Evolutionary conservation across 2,113 vertebrate genomes (phyloP).

Genomic region (Arothron firmamentum): DNA sequence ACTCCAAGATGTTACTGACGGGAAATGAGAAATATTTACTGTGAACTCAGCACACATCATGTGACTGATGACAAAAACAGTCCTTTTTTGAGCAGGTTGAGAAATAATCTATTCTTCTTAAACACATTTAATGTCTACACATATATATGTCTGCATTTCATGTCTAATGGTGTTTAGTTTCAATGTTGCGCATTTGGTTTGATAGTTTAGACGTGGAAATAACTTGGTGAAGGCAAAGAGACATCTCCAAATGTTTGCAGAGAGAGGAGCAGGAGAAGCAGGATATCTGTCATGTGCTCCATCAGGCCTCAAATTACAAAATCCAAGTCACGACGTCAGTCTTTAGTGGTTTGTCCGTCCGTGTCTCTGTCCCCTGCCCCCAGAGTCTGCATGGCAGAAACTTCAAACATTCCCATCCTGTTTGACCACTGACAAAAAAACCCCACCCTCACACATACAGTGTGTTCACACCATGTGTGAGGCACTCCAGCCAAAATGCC

Average conservation of each 20-base stretch:
- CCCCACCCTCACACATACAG: constrained; percentile 5
- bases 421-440: constrained; percentile 29
- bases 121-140: constrained; percentile 9
- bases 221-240: neutral
- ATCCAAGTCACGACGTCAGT: constrained; percentile 2
- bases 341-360: constrained; percentile 30
- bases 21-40: neutral
- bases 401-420: constrained; percentile 14
- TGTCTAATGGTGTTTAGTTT: constrained; percentile 10
- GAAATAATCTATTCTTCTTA: neutral
- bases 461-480: constrained; percentile 18
- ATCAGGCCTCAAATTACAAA: constrained; percentile 5
- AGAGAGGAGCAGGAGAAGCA: neutral
- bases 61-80: neutral
- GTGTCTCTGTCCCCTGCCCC: neutral
- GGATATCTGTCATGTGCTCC: neutral
- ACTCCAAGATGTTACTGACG: neutral
- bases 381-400: constrained; percentile 1
- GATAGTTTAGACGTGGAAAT: neutral
- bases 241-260: neutral
- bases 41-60: neutral
- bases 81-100: constrained; percentile 2
- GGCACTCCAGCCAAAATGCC: neutral
- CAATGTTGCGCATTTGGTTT: constrained; percentile 16
- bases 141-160: constrained; percentile 24